Conservation (phyloP, 2,888 invertebrate species). For the Maniola hyperantus region DNA sequence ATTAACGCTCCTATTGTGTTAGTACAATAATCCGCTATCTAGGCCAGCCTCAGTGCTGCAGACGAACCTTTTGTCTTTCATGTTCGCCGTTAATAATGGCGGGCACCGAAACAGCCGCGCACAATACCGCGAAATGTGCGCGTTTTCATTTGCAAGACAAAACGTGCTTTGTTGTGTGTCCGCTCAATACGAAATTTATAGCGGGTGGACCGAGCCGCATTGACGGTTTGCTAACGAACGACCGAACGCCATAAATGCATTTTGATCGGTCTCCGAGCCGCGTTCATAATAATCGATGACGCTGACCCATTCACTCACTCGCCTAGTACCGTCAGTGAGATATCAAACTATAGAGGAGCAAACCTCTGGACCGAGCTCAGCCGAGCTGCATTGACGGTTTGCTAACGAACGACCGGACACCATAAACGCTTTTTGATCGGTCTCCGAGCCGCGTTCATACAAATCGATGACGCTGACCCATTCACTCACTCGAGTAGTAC, state of each 20-base stretch:
- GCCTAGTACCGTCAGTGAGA: constrained; percentile 3
- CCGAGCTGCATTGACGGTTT: constrained; percentile 76
- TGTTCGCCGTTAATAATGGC: constrained; percentile 83
- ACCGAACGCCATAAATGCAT: constrained; percentile 74
- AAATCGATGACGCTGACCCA: constrained; percentile 37
- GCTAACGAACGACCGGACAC: constrained; percentile 74
- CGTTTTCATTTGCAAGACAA: constrained; percentile 84
- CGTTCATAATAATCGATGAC: constrained; percentile 36
- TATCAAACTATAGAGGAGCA: too few species aligned
- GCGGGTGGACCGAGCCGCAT: constrained; percentile 77
- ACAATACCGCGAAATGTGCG: constrained; percentile 83
- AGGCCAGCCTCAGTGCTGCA: constrained; percentile 83
- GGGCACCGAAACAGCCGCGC: constrained; percentile 82
- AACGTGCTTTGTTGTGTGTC: constrained; percentile 82
- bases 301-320: constrained; percentile 35
- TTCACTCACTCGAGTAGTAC: constrained; percentile 28
- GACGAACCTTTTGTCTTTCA: constrained; percentile 83
- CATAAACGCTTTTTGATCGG: constrained; percentile 77
- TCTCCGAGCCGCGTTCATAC: constrained; percentile 31
- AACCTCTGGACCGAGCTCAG: constrained; percentile 66
- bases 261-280: constrained; percentile 56
- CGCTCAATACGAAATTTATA: constrained; percentile 82
- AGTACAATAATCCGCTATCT: constrained; percentile 83
- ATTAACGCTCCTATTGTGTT: constrained; percentile 82
- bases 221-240: constrained; percentile 78